These are phyloP conservation scores for Microcaecilia unicolor DNA, from an alignment of 2,797 vertebrate genomes.

Conservation along the genomic window DNA sequence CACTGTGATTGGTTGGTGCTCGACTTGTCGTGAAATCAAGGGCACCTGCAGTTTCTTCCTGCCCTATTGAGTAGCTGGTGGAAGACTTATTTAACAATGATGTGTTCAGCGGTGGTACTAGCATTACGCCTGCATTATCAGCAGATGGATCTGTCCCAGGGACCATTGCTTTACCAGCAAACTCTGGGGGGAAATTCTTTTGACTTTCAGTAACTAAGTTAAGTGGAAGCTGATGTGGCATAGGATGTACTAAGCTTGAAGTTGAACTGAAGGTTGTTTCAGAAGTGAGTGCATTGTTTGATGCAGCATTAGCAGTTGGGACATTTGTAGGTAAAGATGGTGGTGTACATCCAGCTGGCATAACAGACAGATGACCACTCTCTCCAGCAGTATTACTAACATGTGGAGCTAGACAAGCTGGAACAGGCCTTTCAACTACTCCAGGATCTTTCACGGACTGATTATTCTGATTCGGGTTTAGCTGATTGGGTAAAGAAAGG, in stretches of 20 bases:
- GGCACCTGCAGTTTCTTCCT: constrained; percentile 43
- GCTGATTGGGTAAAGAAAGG: constrained; percentile 38
- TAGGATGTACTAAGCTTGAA: constrained; percentile 21
- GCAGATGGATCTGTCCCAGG: constrained; percentile 27
- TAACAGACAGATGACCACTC: constrained; percentile 7
- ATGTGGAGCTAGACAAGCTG: constrained; percentile 21
- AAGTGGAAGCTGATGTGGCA: constrained; percentile 43
- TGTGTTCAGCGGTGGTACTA: constrained; percentile 28
- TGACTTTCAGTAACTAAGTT: constrained; percentile 61
- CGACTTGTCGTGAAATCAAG: constrained; percentile 75
- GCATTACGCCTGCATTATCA: constrained; percentile 11
- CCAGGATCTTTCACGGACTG: constrained; percentile 41
- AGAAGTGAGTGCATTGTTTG: constrained; percentile 26
- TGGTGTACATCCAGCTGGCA: constrained; percentile 29
- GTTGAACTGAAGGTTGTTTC: constrained; percentile 39
- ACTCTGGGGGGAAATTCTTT: constrained; percentile 27
- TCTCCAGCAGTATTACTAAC: constrained; percentile 37
- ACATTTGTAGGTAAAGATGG: constrained; percentile 42
- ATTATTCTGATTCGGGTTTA: constrained; percentile 52
- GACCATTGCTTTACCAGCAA: constrained; percentile 30
- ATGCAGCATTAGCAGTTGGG: constrained; percentile 41
- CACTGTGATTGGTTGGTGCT: constrained; percentile 47
- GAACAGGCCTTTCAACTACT: constrained; percentile 22
- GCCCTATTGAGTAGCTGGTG: constrained; percentile 23
- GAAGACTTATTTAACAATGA: constrained; percentile 35